These are phyloP conservation scores for Lissocephala sabroskyi DNA, from an alignment of 2,888 invertebrate species.

Conservation along the genomic window DNA sequence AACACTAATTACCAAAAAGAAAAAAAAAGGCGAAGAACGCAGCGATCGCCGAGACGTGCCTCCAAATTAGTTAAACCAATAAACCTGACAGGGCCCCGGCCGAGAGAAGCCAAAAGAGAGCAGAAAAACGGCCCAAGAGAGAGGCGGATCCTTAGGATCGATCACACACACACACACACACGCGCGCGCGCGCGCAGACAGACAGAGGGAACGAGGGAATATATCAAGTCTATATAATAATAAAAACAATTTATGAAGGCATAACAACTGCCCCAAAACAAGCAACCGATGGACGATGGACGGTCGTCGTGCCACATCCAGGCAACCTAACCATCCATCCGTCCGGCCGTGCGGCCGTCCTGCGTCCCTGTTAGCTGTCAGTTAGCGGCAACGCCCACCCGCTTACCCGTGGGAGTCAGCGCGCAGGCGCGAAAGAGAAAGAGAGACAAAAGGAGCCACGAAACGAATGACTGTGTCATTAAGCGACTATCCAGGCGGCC, in stretches of 20 bases:
- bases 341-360: constrained; percentile 11
- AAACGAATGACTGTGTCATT: constrained; percentile 60
- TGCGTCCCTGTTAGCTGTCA: constrained; percentile 28
- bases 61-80: constrained; percentile 63
- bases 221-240: constrained; percentile 56
- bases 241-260: constrained; percentile 61
- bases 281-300: neutral
- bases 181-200: no score
- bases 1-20: constrained; percentile 41
- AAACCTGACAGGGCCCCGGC: constrained; percentile 47
- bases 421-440: no score
- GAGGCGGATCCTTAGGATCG: no score
- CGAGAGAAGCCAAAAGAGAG: neutral
- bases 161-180: no score
- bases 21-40: constrained; percentile 3
- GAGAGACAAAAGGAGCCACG: constrained; percentile 10
- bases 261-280: constrained; percentile 43
- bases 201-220: no score
- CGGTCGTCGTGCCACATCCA: constrained; percentile 3
- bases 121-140: no score
- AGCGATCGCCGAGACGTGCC: constrained; percentile 10
- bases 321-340: constrained; percentile 3
- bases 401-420: neutral
- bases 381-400: constrained; percentile 53
- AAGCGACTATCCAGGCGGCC: constrained; percentile 26